Evolutionary conservation across 2,888 invertebrate species (phyloP).

Genomic region (Papilio protenor): DNA sequence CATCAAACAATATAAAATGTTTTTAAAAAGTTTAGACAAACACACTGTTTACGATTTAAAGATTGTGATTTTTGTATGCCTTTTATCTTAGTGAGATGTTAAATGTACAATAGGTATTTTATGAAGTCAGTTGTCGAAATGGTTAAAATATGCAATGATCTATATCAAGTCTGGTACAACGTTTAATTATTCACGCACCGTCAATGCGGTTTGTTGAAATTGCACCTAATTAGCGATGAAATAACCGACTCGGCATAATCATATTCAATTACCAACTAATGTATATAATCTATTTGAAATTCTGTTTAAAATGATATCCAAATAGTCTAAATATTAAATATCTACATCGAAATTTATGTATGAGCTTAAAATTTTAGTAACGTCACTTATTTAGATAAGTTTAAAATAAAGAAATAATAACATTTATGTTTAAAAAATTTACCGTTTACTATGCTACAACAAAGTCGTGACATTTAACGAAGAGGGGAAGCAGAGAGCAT

Average conservation of each 20-base stretch:
- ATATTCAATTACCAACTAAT: not conserved
- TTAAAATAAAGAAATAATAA: too few species aligned
- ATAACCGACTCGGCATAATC: constrained; percentile 17
- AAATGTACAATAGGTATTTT: not conserved
- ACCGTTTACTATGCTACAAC: too few species aligned
- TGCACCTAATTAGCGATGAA: constrained; percentile 22
- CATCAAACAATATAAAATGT: too few species aligned
- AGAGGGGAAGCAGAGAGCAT: too few species aligned
- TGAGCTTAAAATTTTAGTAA: not conserved
- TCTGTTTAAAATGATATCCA: not conserved
- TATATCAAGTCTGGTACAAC: constrained; percentile 2
- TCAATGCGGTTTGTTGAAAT: constrained; percentile 20
- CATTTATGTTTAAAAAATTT: too few species aligned
- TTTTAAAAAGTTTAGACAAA: not conserved
- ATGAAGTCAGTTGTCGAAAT: not conserved
- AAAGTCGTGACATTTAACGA: too few species aligned
- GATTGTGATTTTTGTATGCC: not conserved
- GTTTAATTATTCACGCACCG: constrained; percentile 16
- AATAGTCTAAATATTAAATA: not conserved
- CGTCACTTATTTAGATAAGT: too few species aligned
- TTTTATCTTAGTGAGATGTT: not conserved
- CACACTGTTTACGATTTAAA: not conserved
- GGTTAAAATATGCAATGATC: not conserved
- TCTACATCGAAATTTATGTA: not conserved
- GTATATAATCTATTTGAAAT: constrained; percentile 6